Evolutionary conservation across 2,888 invertebrate species (phyloP), one percentile per base, ranked within the genome.

Genomic region (Tetragnatha montana): DNA sequence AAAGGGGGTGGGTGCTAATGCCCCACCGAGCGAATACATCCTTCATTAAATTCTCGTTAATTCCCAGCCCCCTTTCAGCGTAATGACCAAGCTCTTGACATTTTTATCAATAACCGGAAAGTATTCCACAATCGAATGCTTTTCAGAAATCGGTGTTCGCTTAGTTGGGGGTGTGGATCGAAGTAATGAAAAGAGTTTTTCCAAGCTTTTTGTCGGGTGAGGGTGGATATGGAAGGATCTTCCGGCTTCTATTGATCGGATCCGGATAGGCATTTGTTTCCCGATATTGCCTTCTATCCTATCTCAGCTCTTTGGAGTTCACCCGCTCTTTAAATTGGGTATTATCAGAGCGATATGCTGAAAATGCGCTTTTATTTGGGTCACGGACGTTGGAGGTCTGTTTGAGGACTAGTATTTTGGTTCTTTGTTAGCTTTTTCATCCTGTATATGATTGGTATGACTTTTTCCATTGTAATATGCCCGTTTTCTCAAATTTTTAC

Each of bases 11-110:
- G 60, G 78, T 76, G 78, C 87, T 82, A 82, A 88, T 88, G 87
- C 71, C 81, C 71, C 87, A 71, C 71, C 81, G 51, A 88, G 50
- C 87, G 76, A 70, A 78, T 70, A 81, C 78, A 76, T 78, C 87
- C 87, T 88, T 88, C 87, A 88, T 88, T 88, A 88, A 88, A 88
- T 82, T 51, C 87, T 88, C 87, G 82, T 88, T 88, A 88, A 82
- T 88, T 82, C 76, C 51, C 76, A 50, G 69, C 78, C 78, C 82
- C 69, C 81, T 81, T 87, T 70, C 74, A 68, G 76, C 60, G 82
- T 81, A 87, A 88, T 88, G 78, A 75, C 76, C 51, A 69, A 51
- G 14, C 70, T 76, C 81, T 81, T 81, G 87, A 78, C 87, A 78
- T 71, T 88, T 88, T 88, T 88, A 88, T 88, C 87, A 88, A 88